Evolutionary conservation across 2,888 invertebrate genomes (phyloP), one percentile per base, ranked within the genome.

Genomic region (Callimorpha dominula): DNA sequence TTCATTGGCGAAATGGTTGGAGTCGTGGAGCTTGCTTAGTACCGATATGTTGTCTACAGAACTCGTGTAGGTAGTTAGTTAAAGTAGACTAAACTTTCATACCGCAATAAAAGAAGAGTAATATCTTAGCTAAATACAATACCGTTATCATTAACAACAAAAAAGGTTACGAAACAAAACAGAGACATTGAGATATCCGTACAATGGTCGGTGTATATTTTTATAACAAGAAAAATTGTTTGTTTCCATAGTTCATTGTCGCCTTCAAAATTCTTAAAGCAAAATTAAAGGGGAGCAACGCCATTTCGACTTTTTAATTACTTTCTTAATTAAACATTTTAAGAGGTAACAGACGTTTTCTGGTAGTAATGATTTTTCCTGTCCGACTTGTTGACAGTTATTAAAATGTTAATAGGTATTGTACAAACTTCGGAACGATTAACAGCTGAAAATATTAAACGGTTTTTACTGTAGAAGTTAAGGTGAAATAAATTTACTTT

Each of bases 281-380:
- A 75, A 77, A 87, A 89, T 87, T 86, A 87, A 87, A 86, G 80
- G 79, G 75, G 80, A 81, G 79, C 80, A 78, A 80, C 82, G 81
- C 80, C 77, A 88, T 88, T 89, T 85, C 76, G 81, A 78, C 81
- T 87, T 85, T 68, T 86, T 89, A 90, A 90, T 90, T 89, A 88
- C 85, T 86, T 87, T 83, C 86, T 80, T 87, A 88, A 90, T 89
- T 85, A 90, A 87, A 88, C 85, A 86, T 89, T 87, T 85, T 75
- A 76, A 73, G 79, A 83, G 82, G 82, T 85, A 86, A 82, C 88
- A 83, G 84, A 81, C 78, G 81, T 81, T 83, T 79, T 74, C 62
- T 68, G 69, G 72, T 72, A 73, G 43, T 43, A 54, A 79, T 74
- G 73, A 78, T 79, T 78, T 77, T 79, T 73, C 78, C 31, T 42